These are phyloP conservation scores for Chrysocyon brachyurus DNA, from an alignment of 2,797 vertebrate genomes.

Conservation along the genomic window DNA sequence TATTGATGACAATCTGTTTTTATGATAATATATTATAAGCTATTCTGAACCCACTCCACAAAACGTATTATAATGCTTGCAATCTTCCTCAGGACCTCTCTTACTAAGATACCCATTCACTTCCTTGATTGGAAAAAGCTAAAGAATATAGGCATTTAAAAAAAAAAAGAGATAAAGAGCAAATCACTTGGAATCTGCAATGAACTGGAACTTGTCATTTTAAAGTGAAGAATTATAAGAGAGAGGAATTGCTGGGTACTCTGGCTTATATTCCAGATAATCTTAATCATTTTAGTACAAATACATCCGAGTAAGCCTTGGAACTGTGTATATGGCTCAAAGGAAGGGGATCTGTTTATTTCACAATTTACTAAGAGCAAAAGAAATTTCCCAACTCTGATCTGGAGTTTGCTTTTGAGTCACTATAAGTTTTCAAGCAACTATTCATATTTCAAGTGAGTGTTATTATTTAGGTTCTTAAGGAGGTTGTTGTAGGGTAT, in stretches of 20 bases:
- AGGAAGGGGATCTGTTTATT: neutral
- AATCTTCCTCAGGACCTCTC: slow-evolving; percentile 16
- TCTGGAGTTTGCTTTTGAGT: slow-evolving; percentile 22
- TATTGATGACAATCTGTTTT: slow-evolving; percentile 77
- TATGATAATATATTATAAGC: slow-evolving; percentile 74
- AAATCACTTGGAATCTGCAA: slow-evolving; percentile 35
- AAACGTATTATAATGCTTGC: neutral
- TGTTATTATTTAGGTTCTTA: neutral
- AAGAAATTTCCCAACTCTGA: neutral
- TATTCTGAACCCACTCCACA: slow-evolving; percentile 61
- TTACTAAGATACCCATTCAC: slow-evolving; percentile 74
- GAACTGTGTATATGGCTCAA: neutral
- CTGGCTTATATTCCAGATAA: neutral
- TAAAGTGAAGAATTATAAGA: slow-evolving; percentile 36
- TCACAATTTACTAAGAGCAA: slow-evolving; percentile 8
- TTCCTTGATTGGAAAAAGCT: slow-evolving; percentile 70
- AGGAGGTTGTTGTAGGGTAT: neutral
- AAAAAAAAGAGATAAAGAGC: slow-evolving; percentile 19
- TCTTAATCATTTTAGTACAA: neutral
- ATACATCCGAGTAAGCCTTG: neutral
- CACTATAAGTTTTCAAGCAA: neutral
- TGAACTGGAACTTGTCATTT: slow-evolving; percentile 51
- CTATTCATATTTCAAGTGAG: neutral
- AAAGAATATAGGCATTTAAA: slow-evolving; percentile 52
- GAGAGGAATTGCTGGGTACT: neutral